A percentile compares a stretch with the other conserved stretches of the same genome.
Evolutionary conservation across 2,113 vertebrate species (phyloP).

Genomic region (Mormoops blainvillei): DNA sequence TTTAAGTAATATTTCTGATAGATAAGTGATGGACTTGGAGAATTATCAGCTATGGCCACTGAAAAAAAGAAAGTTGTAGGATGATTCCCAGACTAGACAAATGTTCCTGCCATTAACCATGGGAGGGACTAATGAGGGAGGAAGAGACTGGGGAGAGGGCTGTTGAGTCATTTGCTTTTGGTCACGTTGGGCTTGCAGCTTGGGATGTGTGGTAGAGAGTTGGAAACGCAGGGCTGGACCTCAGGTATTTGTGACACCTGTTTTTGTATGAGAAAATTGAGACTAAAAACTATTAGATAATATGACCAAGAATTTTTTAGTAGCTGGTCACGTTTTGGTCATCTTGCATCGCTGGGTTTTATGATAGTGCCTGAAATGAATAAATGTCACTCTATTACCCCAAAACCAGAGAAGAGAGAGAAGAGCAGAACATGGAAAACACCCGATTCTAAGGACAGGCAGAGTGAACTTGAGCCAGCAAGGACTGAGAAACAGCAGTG

Average conservation of each 20-base stretch:
- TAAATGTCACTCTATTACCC: neutral
- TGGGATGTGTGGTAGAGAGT: fast-evolving
- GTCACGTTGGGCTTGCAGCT: neutral
- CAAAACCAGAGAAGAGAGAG: neutral
- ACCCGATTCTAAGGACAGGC: neutral
- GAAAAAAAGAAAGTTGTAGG: neutral
- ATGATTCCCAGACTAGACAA: neutral
- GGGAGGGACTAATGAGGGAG: neutral
- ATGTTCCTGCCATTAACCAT: neutral
- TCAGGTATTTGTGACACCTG: neutral
- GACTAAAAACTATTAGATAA: neutral
- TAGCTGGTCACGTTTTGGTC: neutral
- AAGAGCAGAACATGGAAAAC: neutral
- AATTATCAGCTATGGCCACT: neutral
- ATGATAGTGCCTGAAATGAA: neutral
- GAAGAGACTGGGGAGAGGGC: fast-evolving
- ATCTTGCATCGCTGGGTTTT: neutral
- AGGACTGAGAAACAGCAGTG: neutral
- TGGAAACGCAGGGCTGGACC: neutral
- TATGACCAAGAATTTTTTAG: neutral
- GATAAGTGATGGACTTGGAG: neutral
- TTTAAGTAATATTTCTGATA: neutral
- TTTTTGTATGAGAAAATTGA: neutral
- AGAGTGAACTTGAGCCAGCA: neutral
- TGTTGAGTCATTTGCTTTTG: neutral